Percentiles rank a stretch among this genome's conserved stretches.
phyloP scores from a whole-genome alignment of 1,140 invertebrate species.

The Drosophila nikananu region DNA sequence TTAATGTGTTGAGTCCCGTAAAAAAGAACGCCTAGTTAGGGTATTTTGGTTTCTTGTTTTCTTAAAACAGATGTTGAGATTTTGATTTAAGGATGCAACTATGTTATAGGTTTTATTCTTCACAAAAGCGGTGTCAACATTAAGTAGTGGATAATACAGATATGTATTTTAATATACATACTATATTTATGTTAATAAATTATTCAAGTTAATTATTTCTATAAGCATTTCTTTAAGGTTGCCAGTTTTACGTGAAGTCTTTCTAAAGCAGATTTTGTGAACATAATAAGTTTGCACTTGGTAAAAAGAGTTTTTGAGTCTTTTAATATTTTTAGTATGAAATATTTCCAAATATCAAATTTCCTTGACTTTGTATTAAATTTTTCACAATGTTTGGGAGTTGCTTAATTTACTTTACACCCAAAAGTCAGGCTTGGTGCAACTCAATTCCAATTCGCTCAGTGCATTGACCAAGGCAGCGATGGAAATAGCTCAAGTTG shows the following conservation, averaged over 20 bases:
- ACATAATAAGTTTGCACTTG: background rate
- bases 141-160: background rate
- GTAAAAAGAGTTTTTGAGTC: background rate
- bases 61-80: too few relatives aligned
- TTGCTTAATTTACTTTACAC: background rate
- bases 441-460: background rate
- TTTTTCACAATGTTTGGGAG: background rate
- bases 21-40: too few relatives aligned
- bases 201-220: background rate
- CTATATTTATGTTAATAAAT: background rate
- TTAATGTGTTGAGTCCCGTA: too few relatives aligned
- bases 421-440: background rate
- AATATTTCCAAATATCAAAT: background rate
- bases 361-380: background rate
- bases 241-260: background rate
- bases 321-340: too few relatives aligned
- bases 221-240: background rate
- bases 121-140: background rate
- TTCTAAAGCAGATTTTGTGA: background rate
- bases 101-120: too few relatives aligned
- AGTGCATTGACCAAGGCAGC: background rate
- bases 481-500: constrained; percentile 21
- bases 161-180: background rate
- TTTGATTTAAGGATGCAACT: background rate
- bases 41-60: background rate